Base-by-base conservation (phyloP, 2,113 vertebrate species). In the Muntiacus muntjak region DNA sequence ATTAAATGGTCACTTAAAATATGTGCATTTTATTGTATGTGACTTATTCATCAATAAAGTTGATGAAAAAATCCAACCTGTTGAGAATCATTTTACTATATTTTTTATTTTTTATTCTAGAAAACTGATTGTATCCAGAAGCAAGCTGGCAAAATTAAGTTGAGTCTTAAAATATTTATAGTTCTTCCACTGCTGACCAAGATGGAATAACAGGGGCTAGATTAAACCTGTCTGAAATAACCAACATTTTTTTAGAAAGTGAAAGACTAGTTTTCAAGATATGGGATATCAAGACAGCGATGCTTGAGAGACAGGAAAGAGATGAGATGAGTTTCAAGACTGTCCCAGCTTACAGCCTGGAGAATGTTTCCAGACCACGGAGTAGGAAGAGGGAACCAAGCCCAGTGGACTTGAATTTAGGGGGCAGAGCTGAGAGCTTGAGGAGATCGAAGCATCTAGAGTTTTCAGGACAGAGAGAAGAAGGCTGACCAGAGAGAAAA, bases 81-180 rank as follows among this genome's bases (percentile, higher is more conserved):
- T 95, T 92, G 79, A 87, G 36, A 95, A 90, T 87, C 36, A 90
- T 89, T 55, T 92, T 67, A 87, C 30, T 74, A 45, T 54, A 55
- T 57, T 85, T 84, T 93, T 85, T 25, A 57, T 52, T 74, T 60
- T 96, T 45, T 89, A 47, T 55, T 83, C 43, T 67, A 90, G 52
- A 74, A 97, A 94, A 84, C 23, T 36, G 47, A 47, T 85, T 95
- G 95, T 76, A 94, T 57, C 71, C 45, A 5, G 11, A 91, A 86
- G 87, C 47, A 78, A 43, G 26, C 57, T 74, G 19, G 15, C 19
- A 94, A 92, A 84, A 83, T 87, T 87, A 92, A 95, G 57, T 52
- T 91, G 57, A 94, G 92, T 94, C 64, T 60, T 94, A 81, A 97
- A 30, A 19, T 71, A 62, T 82, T 87, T 92, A 84, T 81, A 89